phyloP scores from a whole-genome alignment of 2,113 vertebrate genomes.

The Mesitornis unicolor region DNA sequence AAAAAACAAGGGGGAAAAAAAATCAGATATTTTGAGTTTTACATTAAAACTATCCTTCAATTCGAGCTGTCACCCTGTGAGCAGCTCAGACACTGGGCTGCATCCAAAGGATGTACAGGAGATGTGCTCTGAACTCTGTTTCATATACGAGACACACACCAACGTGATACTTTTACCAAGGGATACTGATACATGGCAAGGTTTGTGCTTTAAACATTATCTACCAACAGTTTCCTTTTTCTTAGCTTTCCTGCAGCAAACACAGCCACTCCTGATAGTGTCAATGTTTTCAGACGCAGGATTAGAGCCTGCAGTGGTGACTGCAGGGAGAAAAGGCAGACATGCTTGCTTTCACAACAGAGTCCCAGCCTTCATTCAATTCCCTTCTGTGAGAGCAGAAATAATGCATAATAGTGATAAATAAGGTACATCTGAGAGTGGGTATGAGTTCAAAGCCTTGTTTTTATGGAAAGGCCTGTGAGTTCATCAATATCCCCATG shows the following conservation, averaged over 20 bases:
- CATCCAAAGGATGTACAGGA: not conserved
- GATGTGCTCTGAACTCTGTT: not conserved
- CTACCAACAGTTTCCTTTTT: not conserved
- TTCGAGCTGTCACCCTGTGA: not conserved
- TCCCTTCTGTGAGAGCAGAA: not conserved
- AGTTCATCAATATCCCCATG: not conserved
- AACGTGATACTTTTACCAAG: rapidly evolving
- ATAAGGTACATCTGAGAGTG: not conserved
- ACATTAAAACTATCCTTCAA: not conserved
- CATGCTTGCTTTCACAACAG: not conserved
- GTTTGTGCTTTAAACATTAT: not conserved
- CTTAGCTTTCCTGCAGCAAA: not conserved
- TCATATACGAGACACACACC: not conserved
- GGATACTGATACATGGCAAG: not conserved
- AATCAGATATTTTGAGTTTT: not conserved
- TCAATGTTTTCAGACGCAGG: not conserved
- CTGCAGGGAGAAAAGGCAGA: not conserved
- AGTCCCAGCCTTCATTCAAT: not conserved
- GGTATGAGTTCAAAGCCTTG: not conserved
- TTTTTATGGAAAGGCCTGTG: not conserved
- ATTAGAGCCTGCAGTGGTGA: not conserved
- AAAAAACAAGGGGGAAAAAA: not conserved
- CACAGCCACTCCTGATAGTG: not conserved
- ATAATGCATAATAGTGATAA: not conserved
- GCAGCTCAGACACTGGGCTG: not conserved